Percentiles rank a stretch among this genome's conserved stretches.
Conservation (phyloP, 2,113 vertebrate genomes). For the Heliornis fulica region DNA sequence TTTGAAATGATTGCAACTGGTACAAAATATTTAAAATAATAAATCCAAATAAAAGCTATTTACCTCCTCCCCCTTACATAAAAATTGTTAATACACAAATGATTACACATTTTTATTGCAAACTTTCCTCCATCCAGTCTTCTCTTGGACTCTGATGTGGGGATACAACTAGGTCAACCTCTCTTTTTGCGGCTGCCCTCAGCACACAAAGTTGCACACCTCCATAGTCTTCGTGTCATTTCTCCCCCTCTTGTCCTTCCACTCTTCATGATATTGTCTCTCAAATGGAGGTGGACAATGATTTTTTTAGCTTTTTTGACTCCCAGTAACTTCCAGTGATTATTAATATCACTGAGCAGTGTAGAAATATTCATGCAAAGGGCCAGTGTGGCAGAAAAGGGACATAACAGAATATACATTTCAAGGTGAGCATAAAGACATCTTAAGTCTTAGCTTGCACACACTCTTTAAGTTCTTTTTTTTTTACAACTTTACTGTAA, state of each 20-base stretch:
- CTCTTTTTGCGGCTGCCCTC: background rate
- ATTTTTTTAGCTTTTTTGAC: background rate
- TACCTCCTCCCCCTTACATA: background rate
- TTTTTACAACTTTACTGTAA: background rate
- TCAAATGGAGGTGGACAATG: background rate
- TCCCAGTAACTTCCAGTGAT: background rate
- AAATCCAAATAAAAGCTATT: background rate
- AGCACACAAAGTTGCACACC: background rate
- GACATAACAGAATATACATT: background rate
- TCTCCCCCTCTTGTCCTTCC: background rate
- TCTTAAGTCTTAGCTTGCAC: background rate
- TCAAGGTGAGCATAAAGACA: background rate
- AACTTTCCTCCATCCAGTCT: background rate
- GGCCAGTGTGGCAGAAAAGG: background rate
- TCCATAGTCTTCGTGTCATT: background rate
- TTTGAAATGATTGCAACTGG: background rate
- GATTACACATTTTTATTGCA: background rate
- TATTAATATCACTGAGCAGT: background rate
- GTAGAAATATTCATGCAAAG: background rate
- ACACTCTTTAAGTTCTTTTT: background rate
- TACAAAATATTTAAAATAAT: constrained; percentile 33
- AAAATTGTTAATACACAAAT: background rate
- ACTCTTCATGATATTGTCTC: background rate
- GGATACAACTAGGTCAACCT: background rate
- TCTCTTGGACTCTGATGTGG: background rate